A percentile compares a stretch with the other conserved stretches of the same genome.
Conservation (phyloP, 2,113 vertebrate genomes). For the Balaeniceps rex region DNA sequence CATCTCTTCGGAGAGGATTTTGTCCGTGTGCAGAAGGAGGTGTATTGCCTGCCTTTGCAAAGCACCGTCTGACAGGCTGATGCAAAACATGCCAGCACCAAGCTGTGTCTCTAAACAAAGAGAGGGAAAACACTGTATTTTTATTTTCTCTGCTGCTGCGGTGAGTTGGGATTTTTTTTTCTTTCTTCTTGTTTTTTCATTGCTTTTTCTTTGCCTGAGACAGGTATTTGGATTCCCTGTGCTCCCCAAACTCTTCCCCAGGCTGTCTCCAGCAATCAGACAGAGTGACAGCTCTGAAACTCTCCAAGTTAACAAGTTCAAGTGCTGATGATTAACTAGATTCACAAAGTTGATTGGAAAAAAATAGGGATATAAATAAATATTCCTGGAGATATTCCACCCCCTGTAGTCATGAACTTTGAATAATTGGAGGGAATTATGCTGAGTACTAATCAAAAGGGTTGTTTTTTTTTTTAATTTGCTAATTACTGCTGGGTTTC, state of each 20-base stretch:
- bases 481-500: constrained; percentile 83
- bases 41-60: constrained; percentile 9
- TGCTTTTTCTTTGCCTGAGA: neutral
- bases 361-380: constrained; percentile 81
- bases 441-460: constrained; percentile 85
- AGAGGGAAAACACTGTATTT: constrained; percentile 30
- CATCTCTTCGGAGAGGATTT: neutral
- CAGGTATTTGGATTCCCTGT: constrained; percentile 12
- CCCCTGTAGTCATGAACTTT: constrained; percentile 85
- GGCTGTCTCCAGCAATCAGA: constrained; percentile 63
- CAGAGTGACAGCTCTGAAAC: constrained; percentile 52
- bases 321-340: constrained; percentile 72
- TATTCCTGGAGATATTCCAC: constrained; percentile 82
- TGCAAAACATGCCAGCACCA: constrained; percentile 58
- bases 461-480: constrained; percentile 73
- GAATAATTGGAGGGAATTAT: constrained; percentile 87
- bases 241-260: neutral
- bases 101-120: constrained; percentile 59
- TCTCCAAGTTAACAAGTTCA: constrained; percentile 70
- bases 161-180: neutral
- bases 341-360: constrained; percentile 76
- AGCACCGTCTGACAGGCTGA: neutral
- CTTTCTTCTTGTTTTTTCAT: neutral
- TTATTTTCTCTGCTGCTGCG: constrained; percentile 33
- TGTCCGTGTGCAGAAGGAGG: neutral